A percentile compares a stretch with the other conserved stretches of the same genome.
Conservation (phyloP, 2,113 vertebrate genomes). For the Forbesichthys agassizii region DNA sequence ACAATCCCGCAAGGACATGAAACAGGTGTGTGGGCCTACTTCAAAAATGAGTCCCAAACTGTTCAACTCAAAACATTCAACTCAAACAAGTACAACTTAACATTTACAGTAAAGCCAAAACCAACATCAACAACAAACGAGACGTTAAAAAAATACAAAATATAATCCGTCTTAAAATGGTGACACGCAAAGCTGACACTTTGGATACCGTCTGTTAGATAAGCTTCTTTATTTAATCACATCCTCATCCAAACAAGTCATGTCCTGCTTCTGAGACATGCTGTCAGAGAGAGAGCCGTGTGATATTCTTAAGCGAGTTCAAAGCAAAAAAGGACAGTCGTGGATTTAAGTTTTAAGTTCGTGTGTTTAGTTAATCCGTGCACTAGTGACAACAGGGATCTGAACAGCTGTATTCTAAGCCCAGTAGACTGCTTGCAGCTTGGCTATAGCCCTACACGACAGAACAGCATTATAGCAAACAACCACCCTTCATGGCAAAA, state of each 20-base stretch:
- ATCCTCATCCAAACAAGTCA: conserved; percentile 3
- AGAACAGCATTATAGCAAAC: conserved; percentile 35
- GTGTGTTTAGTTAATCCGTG: conserved; percentile 15
- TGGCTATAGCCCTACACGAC: conserved; percentile 18
- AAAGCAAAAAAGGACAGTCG: conserved; percentile 22
- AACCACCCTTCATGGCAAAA: conserved; percentile 9
- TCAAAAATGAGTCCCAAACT: no score
- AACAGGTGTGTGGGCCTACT: no score
- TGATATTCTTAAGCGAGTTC: conserved; percentile 34
- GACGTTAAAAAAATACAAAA: no score
- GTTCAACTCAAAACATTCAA: no score
- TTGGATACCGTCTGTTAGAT: neutral
- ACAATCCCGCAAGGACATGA: no score
- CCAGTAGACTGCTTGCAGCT: neutral
- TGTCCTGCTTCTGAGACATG: conserved; percentile 1
- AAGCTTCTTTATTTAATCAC: conserved; percentile 20
- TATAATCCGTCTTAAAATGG: no score
- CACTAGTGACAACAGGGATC: conserved; percentile 10
- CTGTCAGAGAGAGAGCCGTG: conserved; percentile 5
- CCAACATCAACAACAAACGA: no score
- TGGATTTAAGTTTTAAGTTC: conserved; percentile 6
- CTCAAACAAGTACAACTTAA: no score
- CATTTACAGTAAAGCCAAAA: no score
- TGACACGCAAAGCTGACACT: neutral
- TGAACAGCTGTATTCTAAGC: conserved; percentile 4